Base-by-base conservation (phyloP, 2,888 invertebrate genomes). In the Azorinus chamasolen region DNA sequence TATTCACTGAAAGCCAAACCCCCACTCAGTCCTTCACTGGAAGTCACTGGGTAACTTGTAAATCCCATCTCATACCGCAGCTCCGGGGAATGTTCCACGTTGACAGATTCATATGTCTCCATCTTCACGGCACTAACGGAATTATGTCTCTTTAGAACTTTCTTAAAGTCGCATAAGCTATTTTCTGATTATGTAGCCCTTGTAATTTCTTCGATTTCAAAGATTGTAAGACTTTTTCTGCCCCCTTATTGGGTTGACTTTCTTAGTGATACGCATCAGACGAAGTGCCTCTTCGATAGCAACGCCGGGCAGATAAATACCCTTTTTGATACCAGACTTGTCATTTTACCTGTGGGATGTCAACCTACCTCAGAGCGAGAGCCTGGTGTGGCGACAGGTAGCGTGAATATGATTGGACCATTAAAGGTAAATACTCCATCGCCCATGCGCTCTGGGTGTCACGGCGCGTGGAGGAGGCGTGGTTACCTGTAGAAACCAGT, bases 391-490 rank as follows among this genome's bases (percentile, higher is more conserved):
- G 80, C 66, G 80, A 73, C 80, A 80, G 80, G 73, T 73, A 73
- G 62, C 68, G 61, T 22, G 39, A 58, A 51, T 50, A 69, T 69
- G 37, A 81, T 81, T 81, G 81, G 81, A 39, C 39, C 25, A 46
- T 61, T 62, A 43, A 48, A 43, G 58, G 66, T 79, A 72, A 72
- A 68, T 76, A 65, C 69, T 70, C 45, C 37, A 27, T 61, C 43
- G 80, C 74, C 48, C 80, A 72, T 63, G 72, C 75, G 72, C 75
- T 18, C 12, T 66, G 48, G 54, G 61, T 81, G 75, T 72, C 65
- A 62, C 24, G 58, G 66, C 81, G 81, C 81, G 81, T 77, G 81
- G 59, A 45, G 70, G 57, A 53, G 81, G 81, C 74, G 81, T 61
- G 43, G 68, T 55, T 58, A 68, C 39, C 41, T 61, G 62, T 62